Conservation (phyloP, 2,797 vertebrate genomes). For the Graptemys geographica region DNA sequence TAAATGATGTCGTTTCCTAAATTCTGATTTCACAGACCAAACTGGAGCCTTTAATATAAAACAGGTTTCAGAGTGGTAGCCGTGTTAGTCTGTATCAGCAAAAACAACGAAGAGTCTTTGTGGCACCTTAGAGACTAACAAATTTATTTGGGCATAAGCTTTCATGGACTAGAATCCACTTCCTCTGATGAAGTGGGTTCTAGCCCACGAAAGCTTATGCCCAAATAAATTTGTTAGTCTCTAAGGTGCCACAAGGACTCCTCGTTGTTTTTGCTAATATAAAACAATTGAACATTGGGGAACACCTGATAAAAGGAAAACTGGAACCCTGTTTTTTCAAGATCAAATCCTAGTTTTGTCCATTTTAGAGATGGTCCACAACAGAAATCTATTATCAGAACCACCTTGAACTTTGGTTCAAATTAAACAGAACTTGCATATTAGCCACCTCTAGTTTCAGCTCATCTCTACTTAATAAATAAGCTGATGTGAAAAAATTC, state of each 20-base stretch:
- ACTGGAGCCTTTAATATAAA: background rate
- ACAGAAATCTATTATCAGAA: conserved; percentile 7
- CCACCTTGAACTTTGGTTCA: background rate
- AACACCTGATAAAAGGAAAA: background rate
- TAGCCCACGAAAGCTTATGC: no score
- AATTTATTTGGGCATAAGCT: no score
- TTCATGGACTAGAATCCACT: no score
- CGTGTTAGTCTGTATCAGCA: no score
- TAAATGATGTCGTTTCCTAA: background rate
- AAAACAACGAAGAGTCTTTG: no score
- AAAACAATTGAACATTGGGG: background rate
- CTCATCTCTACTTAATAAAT: conserved; percentile 1
- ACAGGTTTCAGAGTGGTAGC: no score
- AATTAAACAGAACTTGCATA: background rate
- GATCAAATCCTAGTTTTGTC: background rate
- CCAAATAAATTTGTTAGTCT: no score
- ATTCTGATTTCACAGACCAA: background rate
- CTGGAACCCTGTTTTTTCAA: background rate
- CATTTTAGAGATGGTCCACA: background rate
- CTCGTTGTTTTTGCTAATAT: background rate
- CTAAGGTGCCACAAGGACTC: no score
- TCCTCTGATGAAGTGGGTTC: no score
- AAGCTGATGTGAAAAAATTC: background rate
- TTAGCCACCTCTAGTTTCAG: background rate
- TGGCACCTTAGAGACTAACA: no score